Base-by-base conservation (phyloP, 2,888 invertebrate species). In the Tupiocoris notatus region DNA sequence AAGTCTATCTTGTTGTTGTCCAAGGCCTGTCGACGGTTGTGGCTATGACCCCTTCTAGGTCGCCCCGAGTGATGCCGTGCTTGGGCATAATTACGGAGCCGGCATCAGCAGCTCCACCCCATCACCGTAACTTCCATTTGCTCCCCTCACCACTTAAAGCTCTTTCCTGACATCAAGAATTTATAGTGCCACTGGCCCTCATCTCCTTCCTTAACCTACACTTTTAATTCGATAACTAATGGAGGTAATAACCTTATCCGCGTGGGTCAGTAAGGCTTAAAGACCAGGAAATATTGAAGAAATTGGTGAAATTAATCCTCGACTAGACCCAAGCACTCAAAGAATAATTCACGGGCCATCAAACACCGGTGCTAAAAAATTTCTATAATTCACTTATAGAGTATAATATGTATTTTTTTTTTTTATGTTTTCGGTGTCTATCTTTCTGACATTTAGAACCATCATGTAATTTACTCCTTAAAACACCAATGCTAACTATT, bases 111-210 rank as follows among this genome's bases (percentile, higher is more conserved):
- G 39, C 39, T 7, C 39, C 39, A 12, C 12, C 39, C 39, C 3
- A 39, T 39, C 39, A 7, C 12, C 39, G 12, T n/a, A n/a, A 3
- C 6, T 39, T 39, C 39, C 3, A 12, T 39, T 39, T 12, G 6
- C 70, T 59, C 65, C 59, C 24, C 58, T 22, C 70, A 57, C 59
- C 70, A 70, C 70, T 70, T 70, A 59, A 39, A 70, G 70, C 70
- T 70, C 70, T 70, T 70, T 70, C 70, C 70, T 70, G 70, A 70
- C 70, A 70, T 59, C 70, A 59, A 70, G 70, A 70, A 70, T 70
- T 70, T 70, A 70, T 70, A 59, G 59, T 24, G 59, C 70, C 25
- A 58, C 70, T 20, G 57, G 59, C 70, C 70, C 25, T 59, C 39
- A 12, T 39, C 39, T 12, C 39, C 12, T 39, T 39, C 39, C 12